Base-by-base conservation (phyloP, 1,140 invertebrate genomes). In the Tetramorium alpestre region DNA sequence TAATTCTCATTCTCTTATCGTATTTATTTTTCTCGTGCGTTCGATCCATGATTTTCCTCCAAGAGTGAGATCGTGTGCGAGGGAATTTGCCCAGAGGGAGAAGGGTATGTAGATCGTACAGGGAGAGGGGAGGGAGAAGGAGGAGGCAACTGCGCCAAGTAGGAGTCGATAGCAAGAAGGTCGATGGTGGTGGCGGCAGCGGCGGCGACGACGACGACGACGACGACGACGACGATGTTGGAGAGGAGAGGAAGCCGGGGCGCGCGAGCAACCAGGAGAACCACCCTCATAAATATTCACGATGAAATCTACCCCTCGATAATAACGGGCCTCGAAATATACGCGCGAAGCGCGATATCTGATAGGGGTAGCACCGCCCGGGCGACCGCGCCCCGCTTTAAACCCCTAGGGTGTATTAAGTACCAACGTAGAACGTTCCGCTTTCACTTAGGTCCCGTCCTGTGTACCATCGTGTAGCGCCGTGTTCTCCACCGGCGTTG, bases 291-390 rank as follows among this genome's bases (percentile, higher is more conserved):
- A 93, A 93, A 95, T 95, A 95, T 95, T 95, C 94, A 95, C 91
- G 93, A 94, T 94, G 93, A 94, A 95, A 95, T 95, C 93, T 94
- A 95, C 92, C 93, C 93, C 92, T 94, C 94, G 93, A 95, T 95
- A 95, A 95, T 95, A 95, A 94, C 93, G 91, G 92, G 86, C 87
- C 90, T 92, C 89, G 87, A 94, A 94, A 93, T 93, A 93, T 93
- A 92, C 90, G 91, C 90, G 85, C 80, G 89, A 88, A 85, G 89
- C 90, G 76, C 86, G 81, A 60, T 92, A 92, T 90, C 93, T 89
- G 90, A 93, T 92, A 89, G 87, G 72, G 88, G 70, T 67, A 62
- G 67, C 58, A 54, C 62, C 67, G 75, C 65, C 72, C 65, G 73
- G 85, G 65, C 88, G 80, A 81, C 84, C 88, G 87, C 67, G 58